Evolutionary conservation across 2,113 vertebrate genomes (phyloP).

Genomic region (Oncorhynchus gorbuscha): DNA sequence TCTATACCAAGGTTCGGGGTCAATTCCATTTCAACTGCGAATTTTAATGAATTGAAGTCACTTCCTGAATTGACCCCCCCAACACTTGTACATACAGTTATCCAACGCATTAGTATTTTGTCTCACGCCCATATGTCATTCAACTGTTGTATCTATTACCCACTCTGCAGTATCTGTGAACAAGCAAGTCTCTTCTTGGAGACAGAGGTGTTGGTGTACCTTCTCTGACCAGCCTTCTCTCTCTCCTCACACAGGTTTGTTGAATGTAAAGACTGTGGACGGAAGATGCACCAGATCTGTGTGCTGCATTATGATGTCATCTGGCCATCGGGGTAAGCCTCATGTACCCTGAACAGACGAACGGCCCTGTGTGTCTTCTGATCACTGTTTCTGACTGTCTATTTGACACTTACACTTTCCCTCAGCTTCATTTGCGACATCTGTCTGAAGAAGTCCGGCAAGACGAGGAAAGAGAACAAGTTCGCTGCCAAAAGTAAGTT

Average conservation of each 20-base stretch:
- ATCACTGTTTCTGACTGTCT: background rate
- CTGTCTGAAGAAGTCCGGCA: constrained; percentile 94
- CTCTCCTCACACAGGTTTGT: constrained; percentile 81
- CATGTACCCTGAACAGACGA: background rate
- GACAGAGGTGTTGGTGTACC: background rate
- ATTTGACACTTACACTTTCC: background rate
- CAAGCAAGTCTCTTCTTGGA: background rate
- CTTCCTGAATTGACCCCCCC: no score
- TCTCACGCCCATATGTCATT: no score
- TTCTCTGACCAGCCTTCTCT: background rate
- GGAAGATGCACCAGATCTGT: constrained; percentile 99
- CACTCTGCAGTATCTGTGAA: background rate
- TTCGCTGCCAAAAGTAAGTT: constrained; percentile 94
- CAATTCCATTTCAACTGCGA: no score
- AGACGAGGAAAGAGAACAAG: constrained; percentile 95
- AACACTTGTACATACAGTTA: no score
- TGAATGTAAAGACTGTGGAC: constrained; percentile 98
- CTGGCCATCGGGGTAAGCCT: constrained; percentile 93
- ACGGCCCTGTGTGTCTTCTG: background rate
- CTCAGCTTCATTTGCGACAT: constrained; percentile 95
- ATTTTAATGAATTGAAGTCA: no score
- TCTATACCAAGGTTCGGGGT: no score
- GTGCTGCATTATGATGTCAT: constrained; percentile 97
- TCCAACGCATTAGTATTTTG: no score
- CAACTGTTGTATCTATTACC: no score